Evolutionary conservation across 2,888 invertebrate genomes (phyloP), one percentile per base, ranked within the genome.

Genomic region (Priocnemis perturbator): DNA sequence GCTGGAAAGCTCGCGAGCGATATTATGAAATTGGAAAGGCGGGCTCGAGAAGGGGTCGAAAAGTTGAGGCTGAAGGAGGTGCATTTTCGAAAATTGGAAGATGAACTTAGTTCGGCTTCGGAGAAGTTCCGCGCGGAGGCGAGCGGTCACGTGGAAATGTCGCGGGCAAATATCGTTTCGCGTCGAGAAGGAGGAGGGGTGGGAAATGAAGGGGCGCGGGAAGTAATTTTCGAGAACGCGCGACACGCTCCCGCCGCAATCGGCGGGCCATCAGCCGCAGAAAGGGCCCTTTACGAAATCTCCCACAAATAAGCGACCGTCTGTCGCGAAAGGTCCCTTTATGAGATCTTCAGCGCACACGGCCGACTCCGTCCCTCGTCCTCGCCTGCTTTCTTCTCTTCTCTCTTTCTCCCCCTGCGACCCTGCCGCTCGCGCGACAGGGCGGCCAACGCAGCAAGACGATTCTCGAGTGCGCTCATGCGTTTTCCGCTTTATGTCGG

Each of bases 221-320:
- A 50, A 50, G 50, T 14, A 50, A 50, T 50, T 50, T 50, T 9
- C 50, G 50, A n/a, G 17, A 37, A 50, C 17, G 50, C 50, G 14
- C n/a, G 50, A 37, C 50, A 17, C 50, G 50, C 7, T 37, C 37
- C 4, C 37, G 37, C 37, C 9, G 50, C 50, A 50, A 50, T 50
- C 50, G 50, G n/a, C 50, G 17, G n/a, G 50, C 50, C 64, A 60
- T 71, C 63, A 69, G 64, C 63, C 58, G 63, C 74, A 60, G 71
- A 67, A 64, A 76, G 71, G 74, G 76, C 76, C 79, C 44, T 78
- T 71, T 76, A 56, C 79, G 67, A 73, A 66, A 67, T 75, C 72
- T 65, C 68, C 60, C 66, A 45, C 69, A 65, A 73, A 74, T 74
- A 72, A 66, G 60, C 71, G 58, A 58, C 58, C 60, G 63, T 62